Evolutionary conservation across 2,113 vertebrate species (phyloP).

Genomic region (Corapipo altera): DNA sequence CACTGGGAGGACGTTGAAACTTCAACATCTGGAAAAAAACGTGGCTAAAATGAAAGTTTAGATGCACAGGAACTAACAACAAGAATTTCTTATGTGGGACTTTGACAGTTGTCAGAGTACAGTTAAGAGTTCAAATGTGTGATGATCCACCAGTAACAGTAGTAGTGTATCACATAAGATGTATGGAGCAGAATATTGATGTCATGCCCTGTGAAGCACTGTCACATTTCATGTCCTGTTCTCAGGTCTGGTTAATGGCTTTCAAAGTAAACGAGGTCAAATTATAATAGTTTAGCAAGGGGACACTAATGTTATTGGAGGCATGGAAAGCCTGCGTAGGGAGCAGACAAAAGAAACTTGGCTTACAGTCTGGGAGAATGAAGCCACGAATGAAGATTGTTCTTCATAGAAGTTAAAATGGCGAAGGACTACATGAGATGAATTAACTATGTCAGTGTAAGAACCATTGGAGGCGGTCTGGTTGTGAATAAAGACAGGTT

Average conservation of each 20-base stretch:
- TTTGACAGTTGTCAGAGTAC: not conserved
- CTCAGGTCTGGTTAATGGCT: not conserved
- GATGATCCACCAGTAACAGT: not conserved
- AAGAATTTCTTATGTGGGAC: not conserved
- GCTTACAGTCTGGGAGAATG: not conserved
- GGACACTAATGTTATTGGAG: not conserved
- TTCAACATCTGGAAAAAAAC: not conserved
- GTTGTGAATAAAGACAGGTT: not conserved
- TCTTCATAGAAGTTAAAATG: not conserved
- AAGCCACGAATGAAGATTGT: not conserved
- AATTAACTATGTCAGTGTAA: not conserved
- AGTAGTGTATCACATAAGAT: not conserved
- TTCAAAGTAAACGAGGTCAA: not conserved
- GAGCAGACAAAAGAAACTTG: not conserved
- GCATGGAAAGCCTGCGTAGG: not conserved
- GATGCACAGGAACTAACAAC: not conserved
- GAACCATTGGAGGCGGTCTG: not conserved
- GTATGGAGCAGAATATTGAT: not conserved
- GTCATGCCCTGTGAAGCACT: not conserved
- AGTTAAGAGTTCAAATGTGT: not conserved
- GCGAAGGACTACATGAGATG: accelerated
- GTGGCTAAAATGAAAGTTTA: not conserved
- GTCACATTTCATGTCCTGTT: not conserved
- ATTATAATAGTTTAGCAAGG: not conserved
- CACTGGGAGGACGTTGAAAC: not conserved